Conservation (phyloP, 2,113 vertebrate species). For the Varanus salvator region DNA sequence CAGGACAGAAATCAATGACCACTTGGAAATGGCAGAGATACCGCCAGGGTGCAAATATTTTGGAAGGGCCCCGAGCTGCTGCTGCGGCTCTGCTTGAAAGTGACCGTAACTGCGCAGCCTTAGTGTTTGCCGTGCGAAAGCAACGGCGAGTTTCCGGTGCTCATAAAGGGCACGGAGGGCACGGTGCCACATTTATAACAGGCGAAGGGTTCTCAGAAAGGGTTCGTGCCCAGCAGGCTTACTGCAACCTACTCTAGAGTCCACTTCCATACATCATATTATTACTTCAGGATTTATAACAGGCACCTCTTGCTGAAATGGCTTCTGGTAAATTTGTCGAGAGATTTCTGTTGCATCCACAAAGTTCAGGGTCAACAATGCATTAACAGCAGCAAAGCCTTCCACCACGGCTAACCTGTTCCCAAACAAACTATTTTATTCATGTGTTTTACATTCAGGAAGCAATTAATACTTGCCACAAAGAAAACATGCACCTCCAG, state of each 20-base stretch:
- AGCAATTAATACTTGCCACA: slow-evolving; percentile 79
- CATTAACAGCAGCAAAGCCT: slow-evolving; percentile 73
- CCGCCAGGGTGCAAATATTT: not conserved
- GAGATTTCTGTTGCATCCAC: slow-evolving; percentile 66
- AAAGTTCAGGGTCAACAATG: slow-evolving; percentile 68
- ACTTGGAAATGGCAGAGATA: not conserved
- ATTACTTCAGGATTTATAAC: slow-evolving; percentile 76
- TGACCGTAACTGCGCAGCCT: slow-evolving; percentile 27
- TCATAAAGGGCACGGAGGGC: not conserved
- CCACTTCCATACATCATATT: slow-evolving; percentile 72
- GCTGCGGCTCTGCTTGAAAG: not conserved
- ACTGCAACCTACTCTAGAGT: slow-evolving; percentile 80
- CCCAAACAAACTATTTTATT: slow-evolving; percentile 70
- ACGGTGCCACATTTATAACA: not conserved
- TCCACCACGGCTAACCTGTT: slow-evolving; percentile 60
- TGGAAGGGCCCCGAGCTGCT: not conserved
- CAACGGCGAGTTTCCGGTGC: not conserved
- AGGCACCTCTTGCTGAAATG: slow-evolving; percentile 70
- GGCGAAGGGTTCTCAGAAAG: slow-evolving; percentile 52
- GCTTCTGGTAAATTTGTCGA: slow-evolving; percentile 82
- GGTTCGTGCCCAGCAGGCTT: slow-evolving; percentile 59
- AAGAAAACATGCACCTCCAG: slow-evolving; percentile 59
- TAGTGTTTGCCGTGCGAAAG: slow-evolving; percentile 52
- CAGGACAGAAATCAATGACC: not conserved
- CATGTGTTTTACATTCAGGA: slow-evolving; percentile 74